Evolutionary conservation across 92 coral and sea anemone species (phyloP).

Genomic region (Ricordea florida): DNA sequence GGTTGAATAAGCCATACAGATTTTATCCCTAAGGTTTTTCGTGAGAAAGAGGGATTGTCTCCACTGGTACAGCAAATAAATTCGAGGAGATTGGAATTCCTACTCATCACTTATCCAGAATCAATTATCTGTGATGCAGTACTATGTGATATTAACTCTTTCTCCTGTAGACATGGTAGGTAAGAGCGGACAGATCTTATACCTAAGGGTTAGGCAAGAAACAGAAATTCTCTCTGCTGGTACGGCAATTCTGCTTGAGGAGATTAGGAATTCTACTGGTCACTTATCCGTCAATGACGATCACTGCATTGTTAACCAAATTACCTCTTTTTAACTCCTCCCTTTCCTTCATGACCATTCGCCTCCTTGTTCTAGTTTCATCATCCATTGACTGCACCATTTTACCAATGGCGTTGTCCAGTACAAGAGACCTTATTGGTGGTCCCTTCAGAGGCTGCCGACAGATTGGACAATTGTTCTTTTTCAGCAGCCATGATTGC

Average conservation of each 20-base stretch:
- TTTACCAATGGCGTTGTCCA: conserved; percentile 95
- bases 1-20: too few relatives aligned
- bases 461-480: conserved; percentile 94
- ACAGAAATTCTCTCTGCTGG: too few relatives aligned
- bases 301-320: conserved; percentile 22
- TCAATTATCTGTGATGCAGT: too few relatives aligned
- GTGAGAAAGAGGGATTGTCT: too few relatives aligned
- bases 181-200: conserved; percentile 5
- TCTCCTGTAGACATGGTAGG: conserved; percentile 7
- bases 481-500: conserved; percentile 86
- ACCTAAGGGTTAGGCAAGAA: conserved; percentile 2
- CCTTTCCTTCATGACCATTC: conserved; percentile 81
- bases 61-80: too few relatives aligned
- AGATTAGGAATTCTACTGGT: too few relatives aligned
- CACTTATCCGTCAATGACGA: conserved; percentile 44
- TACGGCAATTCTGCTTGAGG: too few relatives aligned
- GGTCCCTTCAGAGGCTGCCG: conserved; percentile 74
- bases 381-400: conserved; percentile 96
- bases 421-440: conserved; percentile 90
- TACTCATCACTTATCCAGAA: too few relatives aligned
- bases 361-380: conserved; percentile 80
- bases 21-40: too few relatives aligned
- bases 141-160: background rate
- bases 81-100: too few relatives aligned
- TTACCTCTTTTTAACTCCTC: conserved; percentile 93